Evolutionary conservation across 1,140 invertebrate species (phyloP), one percentile per base, ranked within the genome.

Genomic region (Ladona fulva): DNA sequence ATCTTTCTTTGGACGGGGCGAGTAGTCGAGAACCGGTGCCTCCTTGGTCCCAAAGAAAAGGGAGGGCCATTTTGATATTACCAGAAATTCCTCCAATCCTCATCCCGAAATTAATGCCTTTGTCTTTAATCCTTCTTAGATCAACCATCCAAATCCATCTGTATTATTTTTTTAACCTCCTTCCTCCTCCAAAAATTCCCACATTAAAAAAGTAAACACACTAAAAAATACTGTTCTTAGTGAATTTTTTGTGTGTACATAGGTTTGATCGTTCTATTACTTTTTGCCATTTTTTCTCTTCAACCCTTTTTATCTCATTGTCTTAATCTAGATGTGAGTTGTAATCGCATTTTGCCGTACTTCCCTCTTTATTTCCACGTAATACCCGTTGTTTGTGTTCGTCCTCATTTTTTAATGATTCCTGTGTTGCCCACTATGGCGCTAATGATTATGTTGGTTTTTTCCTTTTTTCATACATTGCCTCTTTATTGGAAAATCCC

Each of bases 11-110:
- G 52, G 52, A 66, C 1, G 3, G 52, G 52, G 52, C 52, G 52
- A 66, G 52, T 66, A 66, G 52, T 52, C 44, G 44, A 11, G 44
- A 52, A 11, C 10, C 44, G 44, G 44, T 6, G 52, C n/a, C 52
- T 66, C 52, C 52, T 3, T 66, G 52, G 16, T 3, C 52, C 14
- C n/a, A 66, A 66, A 66, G 52, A 66, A 66, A 66, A 66, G 52
- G 52, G 52, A 66, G 52, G 52, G 52, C 52, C 52, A 66, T 66
- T 66, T 66, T 66, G 52, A 66, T 66, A 66, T 66, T 66, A 66
- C 52, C 52, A 16, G 29, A 37, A 37, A 37, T 5, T 66, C 52
- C n/a, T 66, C 44, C 44, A 10, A 10, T 19, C 44, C 44, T 19
- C 44, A 19, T 19, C 52, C 52, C 52, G n/a, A n/a, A 37, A 37